These are phyloP conservation scores for Brachypodius melanocephalos DNA, from an alignment of 2,113 vertebrate genomes.

Conservation along the genomic window DNA sequence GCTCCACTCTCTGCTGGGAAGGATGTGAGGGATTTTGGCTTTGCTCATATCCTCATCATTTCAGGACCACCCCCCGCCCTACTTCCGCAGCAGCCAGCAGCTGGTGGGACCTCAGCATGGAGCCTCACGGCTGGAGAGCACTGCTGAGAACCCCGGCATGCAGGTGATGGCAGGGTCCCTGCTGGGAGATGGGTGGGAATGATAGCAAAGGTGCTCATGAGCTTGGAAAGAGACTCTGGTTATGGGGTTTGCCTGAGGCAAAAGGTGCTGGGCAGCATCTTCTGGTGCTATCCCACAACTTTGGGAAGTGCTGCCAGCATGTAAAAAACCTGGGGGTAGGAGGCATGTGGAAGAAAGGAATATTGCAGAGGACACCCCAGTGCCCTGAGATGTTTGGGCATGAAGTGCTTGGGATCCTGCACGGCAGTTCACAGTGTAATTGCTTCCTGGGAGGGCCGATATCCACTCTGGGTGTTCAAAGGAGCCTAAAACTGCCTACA, in stretches of 20 bases:
- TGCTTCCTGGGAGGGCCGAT: not conserved
- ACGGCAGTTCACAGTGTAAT: accelerated
- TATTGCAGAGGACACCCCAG: not conserved
- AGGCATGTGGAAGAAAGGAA: not conserved
- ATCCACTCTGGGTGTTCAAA: not conserved
- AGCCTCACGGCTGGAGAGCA: not conserved
- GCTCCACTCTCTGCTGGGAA: accelerated
- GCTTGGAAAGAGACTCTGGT: not conserved
- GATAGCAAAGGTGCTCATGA: not conserved
- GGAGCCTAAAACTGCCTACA: not conserved
- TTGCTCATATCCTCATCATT: not conserved
- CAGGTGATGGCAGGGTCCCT: not conserved
- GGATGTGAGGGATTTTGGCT: not conserved
- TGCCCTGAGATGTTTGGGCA: not conserved
- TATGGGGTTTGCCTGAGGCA: not conserved
- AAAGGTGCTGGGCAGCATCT: not conserved
- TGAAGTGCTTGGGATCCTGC: not conserved
- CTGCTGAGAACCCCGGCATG: not conserved
- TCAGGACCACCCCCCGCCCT: constrained; percentile 72
- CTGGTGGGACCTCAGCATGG: constrained; percentile 60
- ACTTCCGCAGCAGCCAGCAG: constrained; percentile 80
- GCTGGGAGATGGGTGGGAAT: not conserved
- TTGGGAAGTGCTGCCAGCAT: not conserved
- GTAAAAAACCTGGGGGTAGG: accelerated
- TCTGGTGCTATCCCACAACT: not conserved